These are phyloP conservation scores for Lysiphlebus fabarum DNA, from an alignment of 1,140 invertebrate genomes.

Conservation along the genomic window DNA sequence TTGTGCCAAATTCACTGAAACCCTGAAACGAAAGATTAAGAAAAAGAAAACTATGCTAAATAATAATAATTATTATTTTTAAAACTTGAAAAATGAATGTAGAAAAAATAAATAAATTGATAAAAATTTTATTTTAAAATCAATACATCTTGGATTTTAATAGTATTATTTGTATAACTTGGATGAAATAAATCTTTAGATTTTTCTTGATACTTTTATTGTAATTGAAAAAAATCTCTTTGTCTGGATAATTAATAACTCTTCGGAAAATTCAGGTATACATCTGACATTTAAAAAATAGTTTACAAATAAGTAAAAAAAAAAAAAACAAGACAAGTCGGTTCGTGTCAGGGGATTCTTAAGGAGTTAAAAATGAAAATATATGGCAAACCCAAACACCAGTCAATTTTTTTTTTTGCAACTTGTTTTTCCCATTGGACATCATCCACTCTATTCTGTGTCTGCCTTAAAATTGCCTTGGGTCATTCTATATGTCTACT, in stretches of 20 bases:
- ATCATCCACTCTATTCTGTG: constrained; percentile 12
- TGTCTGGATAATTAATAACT: constrained; percentile 14
- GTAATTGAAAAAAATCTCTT: background rate
- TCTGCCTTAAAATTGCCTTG: constrained; percentile 19
- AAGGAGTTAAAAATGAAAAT: constrained; percentile 24
- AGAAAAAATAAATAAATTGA: too few species aligned
- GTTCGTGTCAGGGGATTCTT: constrained; percentile 21
- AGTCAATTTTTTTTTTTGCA: constrained; percentile 7
- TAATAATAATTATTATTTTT: too few species aligned
- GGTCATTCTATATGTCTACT: constrained; percentile 12
- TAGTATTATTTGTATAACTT: too few species aligned
- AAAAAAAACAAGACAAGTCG: constrained; percentile 16
- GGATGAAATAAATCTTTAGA: background rate
- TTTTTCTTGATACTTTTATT: background rate
- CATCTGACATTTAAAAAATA: background rate
- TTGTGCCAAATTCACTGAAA: too few species aligned
- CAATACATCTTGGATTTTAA: too few species aligned
- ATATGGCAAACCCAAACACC: constrained; percentile 15
- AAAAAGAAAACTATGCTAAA: too few species aligned
- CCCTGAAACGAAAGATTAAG: too few species aligned
- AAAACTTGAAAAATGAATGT: too few species aligned
- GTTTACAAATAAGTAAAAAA: constrained; percentile 21
- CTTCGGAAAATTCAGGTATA: constrained; percentile 2
- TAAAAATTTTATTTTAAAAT: too few species aligned
- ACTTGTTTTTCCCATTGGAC: constrained; percentile 6